Conservation (phyloP, 2,113 vertebrate species). For the Oxygymnocypris stewartii region DNA sequence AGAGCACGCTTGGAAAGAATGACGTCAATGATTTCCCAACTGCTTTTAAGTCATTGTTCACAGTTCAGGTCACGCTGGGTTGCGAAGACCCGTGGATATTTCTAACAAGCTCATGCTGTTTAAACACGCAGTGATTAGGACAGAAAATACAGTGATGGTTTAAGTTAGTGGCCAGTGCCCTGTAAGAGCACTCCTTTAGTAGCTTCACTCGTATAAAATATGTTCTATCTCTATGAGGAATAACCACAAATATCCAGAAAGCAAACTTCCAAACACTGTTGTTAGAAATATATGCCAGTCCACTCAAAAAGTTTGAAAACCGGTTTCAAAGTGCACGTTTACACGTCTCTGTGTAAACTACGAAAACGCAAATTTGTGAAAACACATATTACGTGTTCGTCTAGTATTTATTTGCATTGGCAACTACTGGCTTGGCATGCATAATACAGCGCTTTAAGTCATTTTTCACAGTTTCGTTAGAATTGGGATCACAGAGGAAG, state of each 20-base stretch:
- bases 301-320: no score
- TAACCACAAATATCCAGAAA: no score
- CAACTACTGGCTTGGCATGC: no score
- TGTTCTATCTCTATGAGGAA: background rate
- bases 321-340: no score
- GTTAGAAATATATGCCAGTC: no score
- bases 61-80: slow-evolving; percentile 10
- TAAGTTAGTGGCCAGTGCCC: background rate
- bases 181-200: background rate
- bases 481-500: background rate
- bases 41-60: slow-evolving; percentile 24
- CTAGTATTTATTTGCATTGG: no score
- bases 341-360: no score
- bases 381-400: no score
- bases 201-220: background rate
- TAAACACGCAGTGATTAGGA: slow-evolving; percentile 12
- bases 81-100: slow-evolving; percentile 24
- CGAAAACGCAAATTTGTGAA: no score
- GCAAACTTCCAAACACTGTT: no score
- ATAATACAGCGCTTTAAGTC: background rate
- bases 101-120: slow-evolving; percentile 31
- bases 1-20: slow-evolving; percentile 22
- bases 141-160: slow-evolving; percentile 2
- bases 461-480: background rate
- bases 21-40: slow-evolving; percentile 26